Conservation (phyloP, 2,113 vertebrate genomes). For the Epinephelus lanceolatus region DNA sequence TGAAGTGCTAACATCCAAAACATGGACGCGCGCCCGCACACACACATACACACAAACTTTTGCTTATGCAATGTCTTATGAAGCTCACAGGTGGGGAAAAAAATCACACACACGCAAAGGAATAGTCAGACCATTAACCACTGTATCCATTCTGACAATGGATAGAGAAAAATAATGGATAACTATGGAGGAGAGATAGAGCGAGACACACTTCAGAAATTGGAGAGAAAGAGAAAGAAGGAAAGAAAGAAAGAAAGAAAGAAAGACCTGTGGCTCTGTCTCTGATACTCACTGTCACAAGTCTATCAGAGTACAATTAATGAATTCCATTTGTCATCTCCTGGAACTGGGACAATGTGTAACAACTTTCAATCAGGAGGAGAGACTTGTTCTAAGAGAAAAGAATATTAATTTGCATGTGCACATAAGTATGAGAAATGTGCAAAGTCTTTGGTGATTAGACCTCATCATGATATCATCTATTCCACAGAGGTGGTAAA, state of each 20-base stretch:
- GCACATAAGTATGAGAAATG: too few relatives aligned
- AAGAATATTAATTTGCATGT: too few relatives aligned
- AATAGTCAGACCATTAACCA: background rate
- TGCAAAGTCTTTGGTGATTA: too few relatives aligned
- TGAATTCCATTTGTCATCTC: background rate
- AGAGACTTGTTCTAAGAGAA: too few relatives aligned
- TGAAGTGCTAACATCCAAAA: conserved; percentile 24
- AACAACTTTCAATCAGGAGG: too few relatives aligned
- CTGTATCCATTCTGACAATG: background rate
- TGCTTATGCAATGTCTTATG: background rate
- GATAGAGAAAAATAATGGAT: too few relatives aligned
- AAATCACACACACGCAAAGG: background rate
- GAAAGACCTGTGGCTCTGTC: background rate
- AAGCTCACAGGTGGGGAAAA: background rate
- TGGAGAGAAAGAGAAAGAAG: too few relatives aligned
- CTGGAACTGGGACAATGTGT: background rate
- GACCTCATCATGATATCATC: too few relatives aligned
- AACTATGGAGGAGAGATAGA: too few relatives aligned
- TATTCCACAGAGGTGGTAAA: too few relatives aligned
- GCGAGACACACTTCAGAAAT: too few relatives aligned
- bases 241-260: too few relatives aligned
- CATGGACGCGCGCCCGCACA: background rate
- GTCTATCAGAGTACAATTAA: background rate
- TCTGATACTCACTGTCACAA: background rate
- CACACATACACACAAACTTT: conserved; percentile 2